Conservation (phyloP, 2,888 invertebrate species). For the Drosophila anomelani region DNA sequence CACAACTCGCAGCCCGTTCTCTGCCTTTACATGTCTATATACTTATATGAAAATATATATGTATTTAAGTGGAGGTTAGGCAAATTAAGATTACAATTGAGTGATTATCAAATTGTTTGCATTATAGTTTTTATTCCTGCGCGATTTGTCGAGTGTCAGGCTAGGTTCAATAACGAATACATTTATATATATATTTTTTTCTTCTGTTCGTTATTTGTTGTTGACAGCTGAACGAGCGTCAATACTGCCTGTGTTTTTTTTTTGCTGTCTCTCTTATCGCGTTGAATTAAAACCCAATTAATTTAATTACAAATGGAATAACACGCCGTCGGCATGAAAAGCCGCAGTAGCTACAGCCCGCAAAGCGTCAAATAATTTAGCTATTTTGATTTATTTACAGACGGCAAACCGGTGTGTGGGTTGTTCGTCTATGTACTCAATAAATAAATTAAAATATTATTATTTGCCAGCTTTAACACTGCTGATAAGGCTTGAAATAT, state of each 20-base stretch:
- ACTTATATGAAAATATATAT: neutral
- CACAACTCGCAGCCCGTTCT: slow-evolving; percentile 38
- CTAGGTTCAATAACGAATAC: slow-evolving; percentile 73
- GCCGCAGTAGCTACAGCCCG: slow-evolving; percentile 24
- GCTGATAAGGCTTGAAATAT: slow-evolving; percentile 56
- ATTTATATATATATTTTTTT: slow-evolving; percentile 13
- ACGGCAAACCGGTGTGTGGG: slow-evolving; percentile 29
- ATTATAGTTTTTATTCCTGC: slow-evolving; percentile 68
- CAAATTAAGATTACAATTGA: slow-evolving; percentile 49
- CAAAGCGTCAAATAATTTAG: slow-evolving; percentile 50
- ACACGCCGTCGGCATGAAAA: slow-evolving; percentile 61
- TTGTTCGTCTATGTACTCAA: slow-evolving; percentile 54
- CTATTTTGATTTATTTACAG: slow-evolving; percentile 68
- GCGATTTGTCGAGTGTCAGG: slow-evolving; percentile 78
- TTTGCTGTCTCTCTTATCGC: slow-evolving; percentile 56
- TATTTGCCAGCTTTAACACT: slow-evolving; percentile 66
- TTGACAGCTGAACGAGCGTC: slow-evolving; percentile 63
- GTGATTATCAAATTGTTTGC: slow-evolving; percentile 70
- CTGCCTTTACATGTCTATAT: neutral
- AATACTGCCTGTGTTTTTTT: slow-evolving; percentile 28
- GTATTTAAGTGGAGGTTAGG: slow-evolving; percentile 55
- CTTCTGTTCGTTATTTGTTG: slow-evolving; percentile 50
- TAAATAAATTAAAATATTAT: slow-evolving; percentile 78
- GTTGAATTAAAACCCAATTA: slow-evolving; percentile 84
- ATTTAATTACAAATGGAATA: slow-evolving; percentile 84